These are phyloP conservation scores for Drosophila mettleri DNA, from an alignment of 2,888 invertebrate species.

Conservation along the genomic window DNA sequence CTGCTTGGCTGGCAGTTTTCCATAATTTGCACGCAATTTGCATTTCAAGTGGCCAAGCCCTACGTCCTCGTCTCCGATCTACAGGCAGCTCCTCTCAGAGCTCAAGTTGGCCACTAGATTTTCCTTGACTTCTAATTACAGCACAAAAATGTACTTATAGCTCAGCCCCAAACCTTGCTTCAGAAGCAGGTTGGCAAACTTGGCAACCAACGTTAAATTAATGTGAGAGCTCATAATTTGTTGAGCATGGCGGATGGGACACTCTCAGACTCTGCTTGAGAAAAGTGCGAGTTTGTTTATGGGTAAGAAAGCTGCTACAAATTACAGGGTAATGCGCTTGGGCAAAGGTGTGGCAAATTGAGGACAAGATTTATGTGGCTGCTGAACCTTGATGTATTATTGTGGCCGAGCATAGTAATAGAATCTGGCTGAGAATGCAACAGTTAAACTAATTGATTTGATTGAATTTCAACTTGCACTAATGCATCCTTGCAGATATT, in stretches of 20 bases:
- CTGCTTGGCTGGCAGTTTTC: constrained; percentile 84
- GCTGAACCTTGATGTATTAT: constrained; percentile 16
- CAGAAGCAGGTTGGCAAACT: constrained; percentile 36
- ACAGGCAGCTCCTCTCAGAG: constrained; percentile 24
- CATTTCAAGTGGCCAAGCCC: constrained; percentile 89
- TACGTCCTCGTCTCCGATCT: constrained; percentile 2
- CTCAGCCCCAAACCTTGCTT: constrained; percentile 36
- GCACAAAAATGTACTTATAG: constrained; percentile 63
- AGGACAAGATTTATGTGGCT: constrained; percentile 48
- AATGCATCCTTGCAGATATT: constrained; percentile 1
- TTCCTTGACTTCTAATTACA: constrained; percentile 68
- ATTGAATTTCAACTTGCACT: constrained; percentile 21
- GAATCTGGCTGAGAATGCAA: background rate
- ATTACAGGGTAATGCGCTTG: constrained; percentile 43
- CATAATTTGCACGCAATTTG: constrained; percentile 85
- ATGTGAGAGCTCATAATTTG: constrained; percentile 77
- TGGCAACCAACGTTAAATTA: constrained; percentile 71
- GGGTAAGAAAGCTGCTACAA: constrained; percentile 36
- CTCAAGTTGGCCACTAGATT: constrained; percentile 64
- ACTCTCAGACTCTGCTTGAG: constrained; percentile 16
- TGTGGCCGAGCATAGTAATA: constrained; percentile 20
- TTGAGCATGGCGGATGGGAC: constrained; percentile 44
- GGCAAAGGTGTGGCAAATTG: constrained; percentile 35
- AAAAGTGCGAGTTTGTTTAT: constrained; percentile 36
- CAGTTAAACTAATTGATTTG: constrained; percentile 10